Evolutionary conservation across 2,797 vertebrate genomes (phyloP), one percentile per base, ranked within the genome.

Genomic region (Microctenopoma steveboyesi): DNA sequence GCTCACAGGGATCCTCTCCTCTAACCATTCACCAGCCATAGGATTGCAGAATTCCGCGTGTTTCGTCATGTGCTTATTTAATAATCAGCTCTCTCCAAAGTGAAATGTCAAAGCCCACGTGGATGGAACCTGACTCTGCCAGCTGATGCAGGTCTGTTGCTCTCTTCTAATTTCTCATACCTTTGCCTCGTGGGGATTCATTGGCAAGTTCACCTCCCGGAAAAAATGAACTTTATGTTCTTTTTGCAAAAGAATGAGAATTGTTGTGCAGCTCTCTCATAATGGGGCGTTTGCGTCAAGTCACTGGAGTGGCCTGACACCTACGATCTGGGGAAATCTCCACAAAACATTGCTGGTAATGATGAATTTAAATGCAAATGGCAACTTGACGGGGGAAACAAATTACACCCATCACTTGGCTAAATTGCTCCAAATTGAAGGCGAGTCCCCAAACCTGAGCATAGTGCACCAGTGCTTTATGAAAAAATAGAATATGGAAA

Each of bases 341-440:
- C 7, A 53, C 67, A 82, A 88, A 88, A 86, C 81, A 78, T 53
- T 67, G 61, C 59, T 78, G 69, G 81, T 90, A 90, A 92, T 92
- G 88, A 91, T 86, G 74, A 88, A 89, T 92, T 88, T 91, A 89
- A 89, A 92, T 90, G 84, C 74, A 91, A 90, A 91, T 82, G 83
- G 82, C 74, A 87, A 84, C 74, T 80, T 81, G 82, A 89, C 65
- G 53, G 81, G 69, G 73, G 76, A 85, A 89, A 82, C 84, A 90
- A 91, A 92, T 93, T 83, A 86, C 83, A 87, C 77, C 83, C 75
- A 83, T 88, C 82, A 87, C 85, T 90, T 89, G 76, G 66, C 63
- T 84, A 91, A 93, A 93, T 87, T 88, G 81, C 64, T 82, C 61
- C 62, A 89, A 88, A 92, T 89, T 86, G 69, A 88, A 85, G 85